Evolutionary conservation across 2,888 invertebrate species (phyloP), one percentile per base, ranked within the genome.

Genomic region (Hypercompe scribonia): DNA sequence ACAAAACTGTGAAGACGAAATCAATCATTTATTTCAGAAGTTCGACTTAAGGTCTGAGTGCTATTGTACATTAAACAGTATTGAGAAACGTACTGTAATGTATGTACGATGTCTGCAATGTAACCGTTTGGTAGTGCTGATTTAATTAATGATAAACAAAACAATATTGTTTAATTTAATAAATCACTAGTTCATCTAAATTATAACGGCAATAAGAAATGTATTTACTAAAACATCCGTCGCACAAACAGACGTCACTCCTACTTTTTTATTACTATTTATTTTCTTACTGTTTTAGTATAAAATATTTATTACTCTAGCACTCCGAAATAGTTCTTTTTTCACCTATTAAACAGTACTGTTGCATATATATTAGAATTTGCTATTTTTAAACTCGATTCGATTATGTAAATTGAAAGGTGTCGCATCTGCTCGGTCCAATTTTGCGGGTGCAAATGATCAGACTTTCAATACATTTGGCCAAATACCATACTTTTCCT

Each of bases 1-100:
- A 63, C 33, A 28, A 65, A 70, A n/a, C 65, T 46, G 65, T 70
- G 33, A 70, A 36, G 34, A 65, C 18, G 58, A 46, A 67, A 72
- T 72, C 33, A 63, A 42, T 70, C 33, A 31, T 39, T 63, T 50
- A 67, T 72, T 67, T n/a, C 28, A 42, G 1, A 46, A 72, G 67
- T 34, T 5, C 18, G n/a, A 39, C 21, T 39, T 13, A 39, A 28
- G n/a, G 18, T 15, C 46, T 31, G 31, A 65, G 42, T 42, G 42
- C 3, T 66, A 42, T 11, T 46, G 46, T 11, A 33, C 24, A 54
- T 21, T 21, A 28, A 65, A 70, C 21, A 31, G 50, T 64, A 65
- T 65, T 50, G 50, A 13, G 34, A 15, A 54, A 18, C 13, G 34
- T 8, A n/a, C 28, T 66, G 21, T 66, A 66, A 54, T 28, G 28